Conservation (phyloP, 1,140 invertebrate genomes). For the Micrasema longulum region DNA sequence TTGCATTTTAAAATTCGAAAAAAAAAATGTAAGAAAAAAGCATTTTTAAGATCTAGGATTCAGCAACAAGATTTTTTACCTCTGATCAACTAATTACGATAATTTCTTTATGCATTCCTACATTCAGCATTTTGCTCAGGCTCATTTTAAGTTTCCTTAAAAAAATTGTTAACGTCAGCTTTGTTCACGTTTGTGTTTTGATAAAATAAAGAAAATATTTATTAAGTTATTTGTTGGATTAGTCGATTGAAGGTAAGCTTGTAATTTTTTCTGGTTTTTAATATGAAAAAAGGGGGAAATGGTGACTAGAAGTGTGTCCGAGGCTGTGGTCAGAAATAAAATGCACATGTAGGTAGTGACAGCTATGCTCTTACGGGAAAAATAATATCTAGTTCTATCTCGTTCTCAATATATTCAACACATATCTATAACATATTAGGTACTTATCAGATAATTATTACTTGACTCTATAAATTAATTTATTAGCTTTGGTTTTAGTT, state of each 20-base stretch:
- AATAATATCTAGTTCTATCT: too few species aligned
- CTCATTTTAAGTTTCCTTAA: too few species aligned
- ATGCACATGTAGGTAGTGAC: not conserved
- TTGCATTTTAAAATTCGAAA: not conserved
- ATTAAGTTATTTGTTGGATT: not conserved
- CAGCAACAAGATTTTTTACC: not conserved
- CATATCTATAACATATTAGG: too few species aligned
- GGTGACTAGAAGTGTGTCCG: not conserved
- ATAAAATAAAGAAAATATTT: too few species aligned
- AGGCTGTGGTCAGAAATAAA: not conserved
- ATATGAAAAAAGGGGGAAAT: slow-evolving; percentile 6
- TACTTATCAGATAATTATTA: too few species aligned
- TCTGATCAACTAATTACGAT: not conserved
- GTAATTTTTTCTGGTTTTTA: not conserved
- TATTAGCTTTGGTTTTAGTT: too few species aligned
- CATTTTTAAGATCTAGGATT: not conserved
- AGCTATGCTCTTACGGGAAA: too few species aligned
- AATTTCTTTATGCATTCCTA: not conserved
- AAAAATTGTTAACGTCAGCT: too few species aligned
- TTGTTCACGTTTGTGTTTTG: too few species aligned
- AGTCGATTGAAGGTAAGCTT: not conserved
- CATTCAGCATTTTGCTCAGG: too few species aligned
- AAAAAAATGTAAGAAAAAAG: not conserved
- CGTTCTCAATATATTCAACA: too few species aligned
- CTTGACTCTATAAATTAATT: too few species aligned